A percentile compares a stretch with the other conserved stretches of the same genome.
phyloP scores from a whole-genome alignment of 1,140 invertebrate genomes.

The Aphelenchoides fujianensis region DNA sequence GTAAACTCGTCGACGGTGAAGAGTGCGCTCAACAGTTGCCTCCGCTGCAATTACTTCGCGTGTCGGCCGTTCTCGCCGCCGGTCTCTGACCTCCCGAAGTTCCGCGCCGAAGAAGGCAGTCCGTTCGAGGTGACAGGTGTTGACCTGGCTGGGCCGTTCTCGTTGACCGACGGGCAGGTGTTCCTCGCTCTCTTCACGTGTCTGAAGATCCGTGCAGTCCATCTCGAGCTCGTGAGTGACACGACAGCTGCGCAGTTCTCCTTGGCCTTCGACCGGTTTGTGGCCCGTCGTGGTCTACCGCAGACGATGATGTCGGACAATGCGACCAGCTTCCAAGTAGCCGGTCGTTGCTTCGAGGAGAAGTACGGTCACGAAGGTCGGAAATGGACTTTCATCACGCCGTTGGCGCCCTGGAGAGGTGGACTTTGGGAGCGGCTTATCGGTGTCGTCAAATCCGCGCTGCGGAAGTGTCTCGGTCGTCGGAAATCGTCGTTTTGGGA shows the following conservation, averaged over 20 bases:
- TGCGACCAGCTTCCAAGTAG: not conserved
- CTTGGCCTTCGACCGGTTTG: not conserved
- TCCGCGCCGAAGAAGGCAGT: not conserved
- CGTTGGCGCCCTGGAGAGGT: slow-evolving; percentile 7
- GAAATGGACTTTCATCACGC: slow-evolving; percentile 4
- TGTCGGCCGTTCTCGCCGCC: not conserved
- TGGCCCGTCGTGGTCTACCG: not conserved
- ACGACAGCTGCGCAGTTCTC: not conserved
- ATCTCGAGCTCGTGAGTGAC: not conserved
- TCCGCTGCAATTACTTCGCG: not conserved
- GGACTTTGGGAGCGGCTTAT: not conserved
- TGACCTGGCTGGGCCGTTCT: not conserved
- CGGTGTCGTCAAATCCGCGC: not conserved
- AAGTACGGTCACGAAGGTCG: not conserved
- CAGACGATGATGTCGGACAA: not conserved
- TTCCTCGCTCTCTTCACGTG: slow-evolving; percentile 17
- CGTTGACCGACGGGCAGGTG: not conserved
- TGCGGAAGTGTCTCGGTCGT: not conserved
- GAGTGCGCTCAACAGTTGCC: not conserved
- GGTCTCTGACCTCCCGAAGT: not conserved
- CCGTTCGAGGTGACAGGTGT: slow-evolving; percentile 7
- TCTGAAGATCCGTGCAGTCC: not conserved
- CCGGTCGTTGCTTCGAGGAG: not conserved
- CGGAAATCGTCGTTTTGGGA: not conserved
- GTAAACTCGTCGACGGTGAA: not conserved